These are phyloP conservation scores for Erebia aethiops DNA, from an alignment of 2,888 invertebrate species.

Conservation along the genomic window DNA sequence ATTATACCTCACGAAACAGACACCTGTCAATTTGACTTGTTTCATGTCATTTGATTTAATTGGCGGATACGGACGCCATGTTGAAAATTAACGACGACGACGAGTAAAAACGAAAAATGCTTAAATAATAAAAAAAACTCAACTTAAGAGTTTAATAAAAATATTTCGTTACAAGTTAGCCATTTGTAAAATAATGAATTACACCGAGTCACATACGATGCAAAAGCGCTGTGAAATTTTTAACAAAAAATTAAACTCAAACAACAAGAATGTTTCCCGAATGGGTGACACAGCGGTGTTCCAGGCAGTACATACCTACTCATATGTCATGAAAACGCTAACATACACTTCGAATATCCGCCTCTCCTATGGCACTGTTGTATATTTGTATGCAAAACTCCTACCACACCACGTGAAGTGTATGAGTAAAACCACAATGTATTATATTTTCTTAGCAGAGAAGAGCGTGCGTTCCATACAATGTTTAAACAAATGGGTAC, in stretches of 20 bases:
- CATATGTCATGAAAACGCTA: conserved; percentile 15
- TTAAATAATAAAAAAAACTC: too few species aligned
- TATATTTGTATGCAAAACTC: not conserved
- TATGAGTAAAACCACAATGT: not conserved
- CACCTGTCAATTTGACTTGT: too few species aligned
- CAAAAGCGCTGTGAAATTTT: conserved; percentile 6
- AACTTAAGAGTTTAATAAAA: too few species aligned
- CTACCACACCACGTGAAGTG: not conserved
- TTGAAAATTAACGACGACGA: too few species aligned
- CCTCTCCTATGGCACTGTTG: not conserved
- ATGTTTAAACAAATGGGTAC: conserved; percentile 21
- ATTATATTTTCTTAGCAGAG: not conserved
- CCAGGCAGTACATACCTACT: not conserved
- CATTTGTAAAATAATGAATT: conserved; percentile 6
- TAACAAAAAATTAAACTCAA: conserved; percentile 21
- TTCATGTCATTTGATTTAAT: too few species aligned
- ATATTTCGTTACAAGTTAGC: too few species aligned
- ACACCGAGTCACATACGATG: not conserved
- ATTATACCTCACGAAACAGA: too few species aligned
- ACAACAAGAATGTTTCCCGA: conserved; percentile 19
- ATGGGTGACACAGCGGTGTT: conserved; percentile 19
- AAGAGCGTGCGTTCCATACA: not conserved
- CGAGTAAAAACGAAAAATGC: too few species aligned
- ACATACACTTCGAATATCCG: conserved; percentile 7
- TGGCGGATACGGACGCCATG: too few species aligned